These are phyloP conservation scores for Drosophila punjabiensis DNA, from an alignment of 1,140 invertebrate genomes.

Conservation along the genomic window DNA sequence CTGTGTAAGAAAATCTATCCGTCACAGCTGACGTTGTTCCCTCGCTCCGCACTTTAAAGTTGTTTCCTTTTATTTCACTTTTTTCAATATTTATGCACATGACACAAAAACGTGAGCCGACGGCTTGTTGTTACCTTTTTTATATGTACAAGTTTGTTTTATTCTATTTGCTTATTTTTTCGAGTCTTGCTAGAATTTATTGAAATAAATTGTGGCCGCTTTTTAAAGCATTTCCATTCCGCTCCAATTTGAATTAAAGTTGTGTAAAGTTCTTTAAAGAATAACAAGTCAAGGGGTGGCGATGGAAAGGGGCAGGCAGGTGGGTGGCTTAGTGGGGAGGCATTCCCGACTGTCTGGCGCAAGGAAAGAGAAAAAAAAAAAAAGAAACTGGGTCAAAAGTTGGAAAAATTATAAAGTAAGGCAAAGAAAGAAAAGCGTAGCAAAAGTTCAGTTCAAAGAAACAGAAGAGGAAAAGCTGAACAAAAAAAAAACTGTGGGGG, in stretches of 20 bases:
- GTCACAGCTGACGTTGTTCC: constrained; percentile 27
- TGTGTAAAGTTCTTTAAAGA: constrained; percentile 45
- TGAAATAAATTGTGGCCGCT: constrained; percentile 34
- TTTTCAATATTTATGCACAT: constrained; percentile 70
- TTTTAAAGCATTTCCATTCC: constrained; percentile 38
- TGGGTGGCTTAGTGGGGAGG: constrained; percentile 28
- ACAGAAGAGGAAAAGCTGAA: constrained; percentile 39
- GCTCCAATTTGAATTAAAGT: constrained; percentile 45
- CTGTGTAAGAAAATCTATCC: constrained; percentile 17
- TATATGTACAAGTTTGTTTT: constrained; percentile 24
- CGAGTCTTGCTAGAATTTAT: constrained; percentile 35
- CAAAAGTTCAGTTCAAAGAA: constrained; percentile 65
- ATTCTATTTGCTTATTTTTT: constrained; percentile 21
- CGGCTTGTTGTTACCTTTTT: constrained; percentile 35
- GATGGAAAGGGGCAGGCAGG: constrained; percentile 13
- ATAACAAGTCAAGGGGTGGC: constrained; percentile 2
- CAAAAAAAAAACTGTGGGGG: constrained; percentile 3
- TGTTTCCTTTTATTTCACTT: constrained; percentile 40
- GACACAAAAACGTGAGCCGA: constrained; percentile 72
- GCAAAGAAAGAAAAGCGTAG: constrained; percentile 72
- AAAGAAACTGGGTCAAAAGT: constrained; percentile 76
- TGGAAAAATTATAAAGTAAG: constrained; percentile 78
- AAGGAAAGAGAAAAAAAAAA: constrained; percentile 28
- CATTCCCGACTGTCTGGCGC: constrained; percentile 58
- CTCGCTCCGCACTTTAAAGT: constrained; percentile 3